Conservation (phyloP, 2,888 invertebrate genomes). For the Platynereis dumerilii region DNA sequence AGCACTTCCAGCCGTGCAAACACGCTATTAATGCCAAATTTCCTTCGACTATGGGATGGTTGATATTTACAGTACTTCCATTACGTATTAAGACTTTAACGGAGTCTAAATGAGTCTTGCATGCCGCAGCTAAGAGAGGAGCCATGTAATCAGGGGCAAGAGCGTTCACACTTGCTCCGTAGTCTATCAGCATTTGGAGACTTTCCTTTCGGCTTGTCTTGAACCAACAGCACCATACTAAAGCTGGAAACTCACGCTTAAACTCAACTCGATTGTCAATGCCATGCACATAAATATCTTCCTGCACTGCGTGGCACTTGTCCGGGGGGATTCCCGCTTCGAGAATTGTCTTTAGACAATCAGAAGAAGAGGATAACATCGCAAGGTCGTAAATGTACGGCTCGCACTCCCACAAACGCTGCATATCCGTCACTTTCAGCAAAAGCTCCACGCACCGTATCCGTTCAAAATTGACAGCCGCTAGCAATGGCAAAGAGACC, state of each 20-base stretch:
- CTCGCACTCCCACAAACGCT: constrained; percentile 22
- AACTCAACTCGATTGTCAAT: constrained; percentile 27
- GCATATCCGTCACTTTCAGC: constrained; percentile 42
- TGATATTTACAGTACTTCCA: constrained; percentile 45
- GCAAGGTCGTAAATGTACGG: constrained; percentile 21
- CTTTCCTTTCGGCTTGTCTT: constrained; percentile 37
- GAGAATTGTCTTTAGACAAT: constrained; percentile 15
- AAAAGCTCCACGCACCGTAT: constrained; percentile 43
- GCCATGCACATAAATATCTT: constrained; percentile 15
- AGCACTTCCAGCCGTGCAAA: constrained; percentile 27
- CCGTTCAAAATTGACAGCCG: constrained; percentile 43
- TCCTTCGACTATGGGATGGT: constrained; percentile 40
- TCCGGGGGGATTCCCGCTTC: constrained; percentile 20
- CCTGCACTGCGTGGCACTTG: constrained; percentile 34
- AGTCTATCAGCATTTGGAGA: constrained; percentile 39
- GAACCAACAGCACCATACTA: constrained; percentile 16
- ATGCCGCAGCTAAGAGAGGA: constrained; percentile 45
- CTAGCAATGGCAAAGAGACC: constrained; percentile 46
- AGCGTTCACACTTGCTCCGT: constrained; percentile 41
- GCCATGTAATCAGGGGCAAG: constrained; percentile 41
- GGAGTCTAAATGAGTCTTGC: constrained; percentile 35
- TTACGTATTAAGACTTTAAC: constrained; percentile 42
- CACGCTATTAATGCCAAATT: constrained; percentile 41
- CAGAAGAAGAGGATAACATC: constrained; percentile 4
- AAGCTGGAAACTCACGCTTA: constrained; percentile 7